These are phyloP conservation scores for Hippolais icterina DNA, from an alignment of 2,113 vertebrate genomes.

Conservation along the genomic window DNA sequence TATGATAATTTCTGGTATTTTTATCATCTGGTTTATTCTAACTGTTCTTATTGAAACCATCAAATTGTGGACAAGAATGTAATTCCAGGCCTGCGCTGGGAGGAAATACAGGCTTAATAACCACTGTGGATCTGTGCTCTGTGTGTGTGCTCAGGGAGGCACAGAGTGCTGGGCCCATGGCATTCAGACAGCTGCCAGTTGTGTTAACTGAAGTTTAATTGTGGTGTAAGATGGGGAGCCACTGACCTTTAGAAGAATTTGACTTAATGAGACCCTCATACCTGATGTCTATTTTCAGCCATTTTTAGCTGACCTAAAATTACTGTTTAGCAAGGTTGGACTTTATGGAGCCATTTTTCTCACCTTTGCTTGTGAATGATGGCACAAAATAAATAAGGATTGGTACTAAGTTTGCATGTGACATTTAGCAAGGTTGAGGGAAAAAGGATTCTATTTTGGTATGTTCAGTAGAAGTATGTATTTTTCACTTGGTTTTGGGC, in stretches of 20 bases:
- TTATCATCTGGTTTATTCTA: neutral
- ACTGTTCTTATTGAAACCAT: neutral
- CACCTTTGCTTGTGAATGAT: neutral
- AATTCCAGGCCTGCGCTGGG: neutral
- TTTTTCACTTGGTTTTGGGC: conserved; percentile 7
- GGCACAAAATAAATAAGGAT: conserved; percentile 3
- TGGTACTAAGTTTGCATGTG: neutral
- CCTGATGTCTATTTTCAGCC: neutral
- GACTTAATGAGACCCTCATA: conserved; percentile 29
- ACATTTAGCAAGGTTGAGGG: neutral
- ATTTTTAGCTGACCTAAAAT: conserved; percentile 5
- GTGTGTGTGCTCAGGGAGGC: neutral
- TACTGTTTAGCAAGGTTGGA: neutral
- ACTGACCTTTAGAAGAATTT: conserved; percentile 27
- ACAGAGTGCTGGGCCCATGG: neutral
- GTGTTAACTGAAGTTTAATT: neutral
- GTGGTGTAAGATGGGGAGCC: neutral
- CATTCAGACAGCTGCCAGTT: neutral
- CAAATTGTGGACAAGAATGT: neutral
- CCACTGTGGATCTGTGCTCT: neutral
- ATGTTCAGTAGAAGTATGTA: neutral
- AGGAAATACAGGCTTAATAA: neutral
- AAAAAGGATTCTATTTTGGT: neutral
- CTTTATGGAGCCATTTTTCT: neutral
- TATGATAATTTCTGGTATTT: neutral